These are phyloP conservation scores for Rhinoderma darwinii DNA, from an alignment of 2,113 vertebrate genomes.

Conservation along the genomic window DNA sequence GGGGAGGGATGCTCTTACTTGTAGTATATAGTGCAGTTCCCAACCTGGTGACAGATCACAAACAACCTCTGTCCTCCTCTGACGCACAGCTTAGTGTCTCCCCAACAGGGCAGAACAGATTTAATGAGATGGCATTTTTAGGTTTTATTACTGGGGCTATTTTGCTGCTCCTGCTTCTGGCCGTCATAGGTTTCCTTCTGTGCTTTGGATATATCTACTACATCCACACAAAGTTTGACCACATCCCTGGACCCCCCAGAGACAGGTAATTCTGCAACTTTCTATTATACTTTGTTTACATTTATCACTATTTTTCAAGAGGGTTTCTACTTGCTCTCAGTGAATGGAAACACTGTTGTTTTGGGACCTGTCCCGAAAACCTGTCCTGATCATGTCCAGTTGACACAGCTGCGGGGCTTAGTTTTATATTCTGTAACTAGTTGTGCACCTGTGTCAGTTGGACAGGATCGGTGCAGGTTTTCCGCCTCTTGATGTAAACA, in stretches of 20 bases:
- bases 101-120: neutral
- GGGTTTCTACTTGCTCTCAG: too few species aligned
- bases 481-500: too few species aligned
- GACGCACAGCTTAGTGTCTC: neutral
- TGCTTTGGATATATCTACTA: conserved; percentile 73
- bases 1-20: neutral
- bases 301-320: too few species aligned
- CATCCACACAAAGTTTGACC: conserved; percentile 75
- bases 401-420: too few species aligned
- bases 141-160: neutral
- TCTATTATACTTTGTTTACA: neutral
- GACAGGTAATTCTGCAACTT: conserved; percentile 68
- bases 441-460: too few species aligned
- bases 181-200: conserved; percentile 63
- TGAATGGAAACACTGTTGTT: too few species aligned
- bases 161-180: conserved; percentile 58
- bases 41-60: neutral
- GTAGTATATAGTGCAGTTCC: neutral
- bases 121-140: neutral
- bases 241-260: conserved; percentile 78
- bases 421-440: too few species aligned
- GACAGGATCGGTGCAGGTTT: too few species aligned
- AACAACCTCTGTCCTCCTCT: neutral
- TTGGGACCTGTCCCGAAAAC: too few species aligned
- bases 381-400: too few species aligned